phyloP scores from a whole-genome alignment of 2,888 invertebrate genomes.

The Drosophila histrio region DNA sequence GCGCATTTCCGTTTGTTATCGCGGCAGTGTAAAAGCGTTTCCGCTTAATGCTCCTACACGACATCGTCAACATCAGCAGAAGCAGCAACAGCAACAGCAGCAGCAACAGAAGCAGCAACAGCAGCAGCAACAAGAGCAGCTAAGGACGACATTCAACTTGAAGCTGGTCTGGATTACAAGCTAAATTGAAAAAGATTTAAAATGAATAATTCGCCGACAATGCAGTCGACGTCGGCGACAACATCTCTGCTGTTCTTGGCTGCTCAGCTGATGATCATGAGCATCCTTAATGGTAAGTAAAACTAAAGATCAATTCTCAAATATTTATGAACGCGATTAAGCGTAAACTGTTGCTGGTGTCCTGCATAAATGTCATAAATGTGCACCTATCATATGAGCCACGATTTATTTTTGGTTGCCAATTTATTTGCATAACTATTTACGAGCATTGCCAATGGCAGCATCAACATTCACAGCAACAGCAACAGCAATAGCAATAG shows the following conservation, averaged over 20 bases:
- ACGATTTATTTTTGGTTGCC: constrained; percentile 64
- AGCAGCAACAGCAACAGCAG: constrained; percentile 21
- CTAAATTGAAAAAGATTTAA: constrained; percentile 69
- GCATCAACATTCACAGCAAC: constrained; percentile 17
- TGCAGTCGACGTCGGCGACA: constrained; percentile 11
- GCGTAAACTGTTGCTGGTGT: constrained; percentile 28
- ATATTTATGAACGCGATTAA: constrained; percentile 73
- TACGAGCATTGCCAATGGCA: constrained; percentile 52
- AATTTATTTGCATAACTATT: constrained; percentile 74
- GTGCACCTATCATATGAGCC: constrained; percentile 53
- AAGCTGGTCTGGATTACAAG: constrained; percentile 68
- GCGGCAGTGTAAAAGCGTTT: constrained; percentile 76
- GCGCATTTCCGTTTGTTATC: constrained; percentile 77
- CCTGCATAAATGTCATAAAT: constrained; percentile 47
- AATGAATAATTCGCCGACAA: constrained; percentile 59
- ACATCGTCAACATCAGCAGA: constrained; percentile 37
- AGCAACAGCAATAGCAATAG: constrained; percentile 29
- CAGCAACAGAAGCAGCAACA: not conserved
- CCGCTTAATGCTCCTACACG: constrained; percentile 66
- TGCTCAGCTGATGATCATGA: constrained; percentile 33
- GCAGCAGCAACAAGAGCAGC: not conserved
- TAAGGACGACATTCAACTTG: constrained; percentile 54
- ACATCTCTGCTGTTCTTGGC: constrained; percentile 21
- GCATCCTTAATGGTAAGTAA: constrained; percentile 61
- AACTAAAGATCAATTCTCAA: constrained; percentile 20